Conservation (phyloP, 2,797 vertebrate genomes). For the Channallabes apus region DNA sequence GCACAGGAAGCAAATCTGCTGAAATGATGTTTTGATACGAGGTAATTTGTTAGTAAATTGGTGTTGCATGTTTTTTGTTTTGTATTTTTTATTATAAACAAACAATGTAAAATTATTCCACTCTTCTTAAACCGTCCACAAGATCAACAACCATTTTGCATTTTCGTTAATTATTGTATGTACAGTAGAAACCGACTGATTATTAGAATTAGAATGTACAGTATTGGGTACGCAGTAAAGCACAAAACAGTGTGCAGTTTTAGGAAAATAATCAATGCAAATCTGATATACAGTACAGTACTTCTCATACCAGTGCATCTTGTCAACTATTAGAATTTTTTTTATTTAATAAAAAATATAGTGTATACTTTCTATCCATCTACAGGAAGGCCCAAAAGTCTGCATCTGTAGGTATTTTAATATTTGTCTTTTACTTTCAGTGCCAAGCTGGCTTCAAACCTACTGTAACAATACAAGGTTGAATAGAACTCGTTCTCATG, state of each 20-base stretch:
- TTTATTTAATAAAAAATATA: not conserved
- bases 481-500: too few species aligned
- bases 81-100: not conserved
- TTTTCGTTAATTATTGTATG: constrained; percentile 13
- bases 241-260: too few species aligned
- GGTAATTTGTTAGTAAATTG: constrained; percentile 25
- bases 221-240: not conserved
- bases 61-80: not conserved
- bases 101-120: not conserved
- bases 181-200: not conserved
- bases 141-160: constrained; percentile 14
- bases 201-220: not conserved
- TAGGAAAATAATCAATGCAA: not conserved
- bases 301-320: not conserved
- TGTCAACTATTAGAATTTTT: not conserved
- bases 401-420: too few species aligned
- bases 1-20: constrained; percentile 36
- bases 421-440: too few species aligned
- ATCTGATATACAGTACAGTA: too few species aligned
- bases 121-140: not conserved
- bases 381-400: too few species aligned
- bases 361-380: not conserved
- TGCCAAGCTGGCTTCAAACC: too few species aligned
- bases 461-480: too few species aligned
- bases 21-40: constrained; percentile 33